Evolutionary conservation across 2,888 invertebrate genomes (phyloP), one percentile per base, ranked within the genome.

Genomic region (Platycheirus albimanus): DNA sequence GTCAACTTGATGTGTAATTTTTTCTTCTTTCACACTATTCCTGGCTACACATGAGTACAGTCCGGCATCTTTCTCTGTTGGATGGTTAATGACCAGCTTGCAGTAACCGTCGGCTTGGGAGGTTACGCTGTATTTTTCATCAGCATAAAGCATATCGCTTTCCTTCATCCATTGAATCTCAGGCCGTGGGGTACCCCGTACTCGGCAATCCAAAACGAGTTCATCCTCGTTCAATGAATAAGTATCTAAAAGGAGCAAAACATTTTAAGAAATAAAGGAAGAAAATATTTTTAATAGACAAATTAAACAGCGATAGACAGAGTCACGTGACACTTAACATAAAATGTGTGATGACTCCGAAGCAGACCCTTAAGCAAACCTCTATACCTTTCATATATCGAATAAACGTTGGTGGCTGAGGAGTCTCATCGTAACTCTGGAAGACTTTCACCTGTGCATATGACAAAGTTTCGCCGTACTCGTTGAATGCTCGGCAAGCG

Each of bases 101-200:
- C 95, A 95, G 54, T 95, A 93, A 3, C 96, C 96, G 86, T 96
- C 96, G 5, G 94, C 93, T 54, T 94, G 91, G 88, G 95, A 94
- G 80, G 92, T 92, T 54, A 94, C 93, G 83, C 93, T 92, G 88
- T 93, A 94, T 84, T 94, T 93, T 13, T 92, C 92, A 66, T 92
- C 92, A 1, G 89, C 88, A 10, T 87, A 87, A 10, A 96, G 89
- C 10, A 92, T 90, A 56, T 91, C 91, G 41, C 93, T 94, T 86
- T 96, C 94, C 88, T 95, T 96, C 84, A 94, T 90, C 97, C 97
- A 97, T 36, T 93, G 93, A 75, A 96, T 93, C 0, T 92, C 92
- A 0, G 96, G 95, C 3, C 93, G 91, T 11, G 96, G 95, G 86
- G 95, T 93, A 19, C 95, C 95, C 74, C 95, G 93, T 51, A 96